Percentiles rank a stretch among this genome's conserved stretches.
phyloP scores from a whole-genome alignment of 2,113 vertebrate genomes.

The Xyliphius kryptos region DNA sequence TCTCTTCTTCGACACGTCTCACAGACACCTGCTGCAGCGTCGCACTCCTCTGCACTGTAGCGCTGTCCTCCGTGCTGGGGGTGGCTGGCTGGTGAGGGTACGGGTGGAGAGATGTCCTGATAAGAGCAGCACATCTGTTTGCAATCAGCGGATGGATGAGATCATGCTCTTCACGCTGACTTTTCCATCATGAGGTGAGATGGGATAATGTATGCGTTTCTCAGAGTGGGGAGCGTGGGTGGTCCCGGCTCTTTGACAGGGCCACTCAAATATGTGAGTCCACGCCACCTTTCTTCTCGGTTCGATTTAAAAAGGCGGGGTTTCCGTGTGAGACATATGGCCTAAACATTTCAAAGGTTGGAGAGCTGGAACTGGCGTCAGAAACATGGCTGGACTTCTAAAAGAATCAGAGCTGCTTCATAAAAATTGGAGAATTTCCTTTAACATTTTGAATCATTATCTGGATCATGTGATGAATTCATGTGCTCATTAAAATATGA shows the following conservation, averaged over 20 bases:
- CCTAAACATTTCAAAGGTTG: slow-evolving; percentile 20
- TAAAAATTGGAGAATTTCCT: no score
- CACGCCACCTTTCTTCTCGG: slow-evolving; percentile 40
- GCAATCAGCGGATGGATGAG: slow-evolving; percentile 49
- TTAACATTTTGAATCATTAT: no score
- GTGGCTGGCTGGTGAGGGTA: not conserved
- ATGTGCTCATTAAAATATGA: no score
- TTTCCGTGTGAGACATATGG: slow-evolving; percentile 15
- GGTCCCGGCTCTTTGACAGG: slow-evolving; percentile 47
- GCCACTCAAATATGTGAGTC: slow-evolving; percentile 22
- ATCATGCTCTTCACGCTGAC: slow-evolving; percentile 47
- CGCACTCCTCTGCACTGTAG: slow-evolving; percentile 25
- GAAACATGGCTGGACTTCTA: no score
- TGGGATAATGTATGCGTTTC: slow-evolving; percentile 45
- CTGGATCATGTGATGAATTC: no score
- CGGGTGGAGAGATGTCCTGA: slow-evolving; percentile 25
- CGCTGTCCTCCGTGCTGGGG: not conserved
- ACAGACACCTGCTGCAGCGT: slow-evolving; percentile 61
- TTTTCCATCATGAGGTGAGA: slow-evolving; percentile 41
- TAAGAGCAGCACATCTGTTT: slow-evolving; percentile 55
- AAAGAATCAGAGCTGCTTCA: no score
- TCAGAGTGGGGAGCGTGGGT: slow-evolving; percentile 40
- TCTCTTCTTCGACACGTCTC: slow-evolving; percentile 39
- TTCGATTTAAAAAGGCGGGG: slow-evolving; percentile 38
- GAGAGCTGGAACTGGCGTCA: not conserved